Evolutionary conservation across 2,113 vertebrate genomes (phyloP), one percentile per base, ranked within the genome.

Genomic region (Pandion haliaetus): DNA sequence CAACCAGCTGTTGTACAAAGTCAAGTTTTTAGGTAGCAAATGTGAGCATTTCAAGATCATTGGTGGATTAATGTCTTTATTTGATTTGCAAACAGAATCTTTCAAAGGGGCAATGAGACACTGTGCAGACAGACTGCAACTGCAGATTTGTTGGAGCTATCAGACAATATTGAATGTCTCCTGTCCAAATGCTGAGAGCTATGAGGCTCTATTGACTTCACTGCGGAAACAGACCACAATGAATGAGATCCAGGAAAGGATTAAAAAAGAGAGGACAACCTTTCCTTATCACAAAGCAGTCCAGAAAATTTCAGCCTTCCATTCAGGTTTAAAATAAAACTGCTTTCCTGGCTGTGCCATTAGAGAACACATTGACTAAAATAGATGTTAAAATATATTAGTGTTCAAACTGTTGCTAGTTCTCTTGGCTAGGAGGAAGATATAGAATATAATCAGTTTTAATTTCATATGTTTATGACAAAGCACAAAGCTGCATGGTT

Each of bases 131-230:
- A 90, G 92, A 40, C 77, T 90, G 93, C 66, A 86, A 58, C 12
- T 95, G 77, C n/a, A 83, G 94, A 92, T 94, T 91, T 90, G 84
- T 69, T 90, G 55, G 69, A 73, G 87, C 92, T 95, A 78, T 97
- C 91, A 95, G 94, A 84, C 83, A 95, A 86, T 95, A 96, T 89
- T 89, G 94, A 95, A 92, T 92, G 57, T 93, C 81, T 97, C 83
- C 91, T 93, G 88, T 87, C 77, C 83, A 90, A 91, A 91, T 0
- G n/a, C 83, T 79, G 86, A 94, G 96, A 95, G 83, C 91, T 91
- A 88, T 25, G 73, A 92, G 86, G 83, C 52, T 90, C 94, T 94
- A 94, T 95, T 2, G 95, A 96, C 93, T 94, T 93, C 82, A 72
- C 80, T 93, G 96, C 32, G 3, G 96, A 95, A 97, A 76, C 2